These are phyloP conservation scores for Taenioides sp. DNA, from an alignment of 2,797 vertebrate genomes.

Conservation along the genomic window DNA sequence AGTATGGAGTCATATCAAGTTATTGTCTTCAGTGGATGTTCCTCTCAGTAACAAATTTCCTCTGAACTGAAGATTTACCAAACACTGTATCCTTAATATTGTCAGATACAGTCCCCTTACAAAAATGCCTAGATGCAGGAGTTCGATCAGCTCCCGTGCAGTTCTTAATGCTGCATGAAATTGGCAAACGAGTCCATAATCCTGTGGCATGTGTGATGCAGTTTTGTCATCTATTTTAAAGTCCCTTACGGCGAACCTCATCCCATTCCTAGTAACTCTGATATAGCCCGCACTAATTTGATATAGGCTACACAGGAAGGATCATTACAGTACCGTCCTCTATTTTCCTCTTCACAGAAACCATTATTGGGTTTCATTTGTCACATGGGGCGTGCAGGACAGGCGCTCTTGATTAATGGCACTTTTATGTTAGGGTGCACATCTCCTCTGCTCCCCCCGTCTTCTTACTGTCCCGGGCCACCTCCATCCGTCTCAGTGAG, in stretches of 20 bases:
- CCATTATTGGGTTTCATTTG: conserved; percentile 76
- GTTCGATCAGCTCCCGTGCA: conserved; percentile 29
- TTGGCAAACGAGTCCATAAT: conserved; percentile 26
- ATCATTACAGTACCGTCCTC: conserved; percentile 34
- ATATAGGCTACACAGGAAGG: conserved; percentile 38
- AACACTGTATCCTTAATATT: not conserved
- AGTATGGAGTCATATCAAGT: not conserved
- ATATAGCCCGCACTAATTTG: conserved; percentile 48
- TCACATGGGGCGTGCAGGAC: conserved; percentile 64
- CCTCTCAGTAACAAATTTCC: not conserved
- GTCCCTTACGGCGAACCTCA: conserved; percentile 20
- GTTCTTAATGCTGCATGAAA: conserved; percentile 10
- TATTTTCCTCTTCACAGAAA: conserved; percentile 62
- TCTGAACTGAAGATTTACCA: not conserved
- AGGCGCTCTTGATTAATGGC: conserved; percentile 68
- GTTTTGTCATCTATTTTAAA: conserved; percentile 42
- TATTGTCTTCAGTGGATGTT: not conserved
- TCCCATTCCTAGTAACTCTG: conserved; percentile 29
- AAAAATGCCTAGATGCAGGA: conserved; percentile 22
- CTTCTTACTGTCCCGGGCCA: conserved; percentile 26
- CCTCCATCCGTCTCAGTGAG: conserved; percentile 14
- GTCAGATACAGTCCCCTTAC: not conserved
- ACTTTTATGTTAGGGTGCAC: conserved; percentile 58
- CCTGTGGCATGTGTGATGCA: conserved; percentile 25
- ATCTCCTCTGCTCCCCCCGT: conserved; percentile 34